Evolutionary conservation across 2,888 invertebrate species (phyloP), one percentile per base, ranked within the genome.

Genomic region (Melinopterus prodromus): DNA sequence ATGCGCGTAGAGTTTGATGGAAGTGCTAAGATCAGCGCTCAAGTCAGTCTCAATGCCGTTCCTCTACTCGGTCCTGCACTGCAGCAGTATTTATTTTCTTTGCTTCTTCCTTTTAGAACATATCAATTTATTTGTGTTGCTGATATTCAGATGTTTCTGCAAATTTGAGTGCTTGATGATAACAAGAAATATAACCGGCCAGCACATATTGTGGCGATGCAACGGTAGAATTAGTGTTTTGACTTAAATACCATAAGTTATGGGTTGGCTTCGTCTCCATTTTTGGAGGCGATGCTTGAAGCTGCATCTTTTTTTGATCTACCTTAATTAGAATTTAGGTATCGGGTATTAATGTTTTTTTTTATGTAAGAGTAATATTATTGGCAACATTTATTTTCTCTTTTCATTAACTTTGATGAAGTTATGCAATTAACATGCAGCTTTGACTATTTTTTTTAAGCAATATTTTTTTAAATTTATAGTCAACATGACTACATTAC

Each of bases 211-310:
- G 53, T 84, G 83, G 81, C 76, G 84, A 69, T 9, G 79, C 9
- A 74, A 80, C 35, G 69, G 76, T 14, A 16, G 9, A 38, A 53
- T 84, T 35, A 26, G 15, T 37, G 69, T n/a, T 84, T 75, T 74
- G 74, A 80, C 70, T 81, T 82, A 77, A 81, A 80, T 16, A 84
- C 84, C 4, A 82, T 84, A 4, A 83, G 82, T 36, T 84, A 82
- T 77, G 84, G 83, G 14, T 78, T 77, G 53, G 75, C 80, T 5
- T 71, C 81, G 9, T 6, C 38, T 6, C 79, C 83, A 14, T 84
- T 77, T 80, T 74, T 84, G n/a, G n/a, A n/a, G n/a, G n/a, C n/a
- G n/a, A n/a, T n/a, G n/a, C n/a, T n/a, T n/a, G n/a, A 38, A 38
- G 38, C 6, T n/a, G n/a, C n/a, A n/a, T n/a, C n/a, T n/a, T n/a